Evolutionary conservation across 2,797 vertebrate genomes (phyloP).

Genomic region (Lepus oiostolus): DNA sequence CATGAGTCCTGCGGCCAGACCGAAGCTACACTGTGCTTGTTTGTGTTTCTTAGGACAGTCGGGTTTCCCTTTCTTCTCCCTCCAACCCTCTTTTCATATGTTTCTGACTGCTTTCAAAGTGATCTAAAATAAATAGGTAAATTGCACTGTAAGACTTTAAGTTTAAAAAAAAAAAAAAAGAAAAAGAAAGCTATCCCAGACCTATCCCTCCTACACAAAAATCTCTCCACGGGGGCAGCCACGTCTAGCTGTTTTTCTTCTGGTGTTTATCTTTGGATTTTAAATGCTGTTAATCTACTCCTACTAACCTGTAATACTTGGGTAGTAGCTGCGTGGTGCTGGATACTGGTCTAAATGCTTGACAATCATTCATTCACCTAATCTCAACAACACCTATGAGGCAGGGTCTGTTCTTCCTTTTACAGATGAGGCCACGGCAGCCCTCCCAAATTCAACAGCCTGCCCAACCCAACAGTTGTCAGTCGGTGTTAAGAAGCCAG

Average conservation of each 20-base stretch:
- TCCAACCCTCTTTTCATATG: neutral
- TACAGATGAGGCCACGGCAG: neutral
- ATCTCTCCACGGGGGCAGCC: neutral
- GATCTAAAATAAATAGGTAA: constrained; percentile 28
- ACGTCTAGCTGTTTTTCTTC: constrained; percentile 35
- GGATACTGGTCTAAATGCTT: constrained; percentile 45
- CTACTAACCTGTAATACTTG: constrained; percentile 14
- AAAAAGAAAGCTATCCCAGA: neutral
- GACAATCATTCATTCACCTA: neutral
- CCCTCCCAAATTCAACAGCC: neutral
- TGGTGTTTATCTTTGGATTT: constrained; percentile 51
- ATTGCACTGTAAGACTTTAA: constrained; percentile 34
- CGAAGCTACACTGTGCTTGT: neutral
- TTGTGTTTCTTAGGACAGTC: constrained; percentile 41
- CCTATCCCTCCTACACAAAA: neutral
- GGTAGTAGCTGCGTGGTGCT: neutral
- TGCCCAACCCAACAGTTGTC: neutral
- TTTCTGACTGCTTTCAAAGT: constrained; percentile 44
- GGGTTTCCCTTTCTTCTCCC: neutral
- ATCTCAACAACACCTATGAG: neutral
- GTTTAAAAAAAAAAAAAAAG: neutral
- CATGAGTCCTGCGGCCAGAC: neutral
- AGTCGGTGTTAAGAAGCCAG: neutral
- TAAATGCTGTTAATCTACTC: constrained; percentile 28
- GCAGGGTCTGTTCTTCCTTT: neutral